phyloP scores from a whole-genome alignment of 2,797 vertebrate genomes.

The Centropyge bicolor region DNA sequence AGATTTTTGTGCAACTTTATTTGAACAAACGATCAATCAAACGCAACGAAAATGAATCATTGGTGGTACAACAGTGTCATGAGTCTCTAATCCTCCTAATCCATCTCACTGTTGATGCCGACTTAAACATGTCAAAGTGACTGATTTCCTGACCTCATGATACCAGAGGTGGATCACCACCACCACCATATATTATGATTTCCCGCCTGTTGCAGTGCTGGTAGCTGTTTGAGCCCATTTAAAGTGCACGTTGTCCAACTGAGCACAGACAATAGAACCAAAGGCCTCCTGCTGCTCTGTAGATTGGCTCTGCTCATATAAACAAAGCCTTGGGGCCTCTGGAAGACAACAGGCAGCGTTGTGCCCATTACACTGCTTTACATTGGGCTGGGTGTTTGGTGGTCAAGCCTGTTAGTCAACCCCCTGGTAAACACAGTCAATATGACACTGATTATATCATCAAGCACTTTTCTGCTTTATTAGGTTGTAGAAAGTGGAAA shows the following conservation, averaged over 20 bases:
- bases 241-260: constrained; percentile 41
- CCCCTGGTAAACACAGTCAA: constrained; percentile 6
- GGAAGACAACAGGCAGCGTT: constrained; percentile 64
- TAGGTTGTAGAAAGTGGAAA: not conserved
- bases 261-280: constrained; percentile 50
- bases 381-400: not conserved
- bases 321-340: constrained; percentile 67
- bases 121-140: constrained; percentile 2
- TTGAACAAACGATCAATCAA: not conserved
- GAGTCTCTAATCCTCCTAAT: constrained; percentile 3
- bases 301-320: constrained; percentile 48
- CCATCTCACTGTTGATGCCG: not conserved
- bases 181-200: not conserved
- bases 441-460: not conserved
- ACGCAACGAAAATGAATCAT: not conserved
- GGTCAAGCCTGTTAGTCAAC: constrained; percentile 24
- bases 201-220: not conserved
- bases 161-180: constrained; percentile 3
- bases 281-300: constrained; percentile 58
- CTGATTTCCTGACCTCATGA: constrained; percentile 6
- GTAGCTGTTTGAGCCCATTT: constrained; percentile 39
- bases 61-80: not conserved
- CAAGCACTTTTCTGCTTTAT: not conserved
- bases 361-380: constrained; percentile 21
- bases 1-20: not conserved